Base-by-base conservation (phyloP, 2,113 vertebrate species). In the Bostrychus sinensis region DNA sequence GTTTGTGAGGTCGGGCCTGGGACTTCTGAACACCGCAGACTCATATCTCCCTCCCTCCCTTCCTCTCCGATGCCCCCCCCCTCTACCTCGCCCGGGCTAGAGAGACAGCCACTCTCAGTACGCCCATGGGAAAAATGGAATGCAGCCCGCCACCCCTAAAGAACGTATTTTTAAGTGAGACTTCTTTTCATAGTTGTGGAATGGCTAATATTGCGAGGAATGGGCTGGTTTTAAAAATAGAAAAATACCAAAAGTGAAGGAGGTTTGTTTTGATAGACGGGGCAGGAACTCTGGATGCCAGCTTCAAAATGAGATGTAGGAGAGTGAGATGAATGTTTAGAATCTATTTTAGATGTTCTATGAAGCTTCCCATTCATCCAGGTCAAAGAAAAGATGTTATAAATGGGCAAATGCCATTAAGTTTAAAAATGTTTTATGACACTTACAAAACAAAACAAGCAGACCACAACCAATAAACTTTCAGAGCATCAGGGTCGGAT, bases 81-180 rank as follows among this genome's bases (percentile, higher is more conserved):
- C n/a, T n/a, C n/a, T n/a, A n/a, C 72, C 75, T 78, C 70, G 54
- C 67, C 53, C 50, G 32, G 66, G 78, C 85, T 78, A 64, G 72
- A 87, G 71, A 88, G 73, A 87, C 71, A 55, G 83, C 84, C 83
- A 87, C 80, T 84, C 89, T 87, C 84, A 89, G 78, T 85, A 70
- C 60, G 43, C 89, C 83, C 83, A 66, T 57, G 87, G 86, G 87
- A 80, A 85, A 86, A 73, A 78, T 57, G 56, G 86, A 89, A 91
- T 90, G 87, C 60, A 46, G 77, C 56, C 80, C 66, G 76, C 84
- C 78, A 88, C 81, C 85, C 82, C 85, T 43, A 36, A 75, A 80
- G 63, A 86, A 81, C 63, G 87, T 84, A 84, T 88, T 89, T 82
- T 77, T 75, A 68, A 80, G 73, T 78, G 69, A 69, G 72, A 68